phyloP scores from a whole-genome alignment of 2,888 invertebrate genomes.

The Bruchidius siliquastri region DNA sequence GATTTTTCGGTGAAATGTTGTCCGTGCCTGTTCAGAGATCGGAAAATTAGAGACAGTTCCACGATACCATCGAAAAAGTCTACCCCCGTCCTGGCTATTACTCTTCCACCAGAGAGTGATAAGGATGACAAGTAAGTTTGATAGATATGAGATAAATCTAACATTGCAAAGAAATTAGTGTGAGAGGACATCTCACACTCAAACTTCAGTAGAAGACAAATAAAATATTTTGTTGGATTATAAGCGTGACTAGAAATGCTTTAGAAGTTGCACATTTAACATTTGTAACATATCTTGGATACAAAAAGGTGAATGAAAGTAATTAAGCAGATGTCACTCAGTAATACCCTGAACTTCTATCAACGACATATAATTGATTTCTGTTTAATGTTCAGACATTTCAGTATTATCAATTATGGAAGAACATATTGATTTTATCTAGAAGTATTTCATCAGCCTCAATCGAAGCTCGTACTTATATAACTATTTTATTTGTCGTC shows the following conservation, averaged over 20 bases:
- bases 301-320: too few relatives aligned
- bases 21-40: slow-evolving; percentile 21
- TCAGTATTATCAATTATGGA: neutral
- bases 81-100: slow-evolving; percentile 40
- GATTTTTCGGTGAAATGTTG: slow-evolving; percentile 25
- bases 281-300: too few relatives aligned
- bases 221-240: too few relatives aligned
- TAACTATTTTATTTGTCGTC: too few relatives aligned
- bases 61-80: slow-evolving; percentile 10
- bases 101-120: slow-evolving; percentile 27
- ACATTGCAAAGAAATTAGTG: too few relatives aligned
- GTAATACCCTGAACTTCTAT: neutral
- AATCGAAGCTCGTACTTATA: neutral
- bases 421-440: neutral
- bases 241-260: too few relatives aligned
- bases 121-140: slow-evolving; percentile 17
- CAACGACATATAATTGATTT: neutral
- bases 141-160: neutral
- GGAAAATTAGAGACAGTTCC: slow-evolving; percentile 25
- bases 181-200: too few relatives aligned
- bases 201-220: too few relatives aligned
- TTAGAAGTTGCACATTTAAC: too few relatives aligned
- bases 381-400: neutral
- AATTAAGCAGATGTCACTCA: too few relatives aligned
- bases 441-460: neutral